Base-by-base conservation (phyloP, 2,113 vertebrate genomes). In the Actenoides lindsayi region DNA sequence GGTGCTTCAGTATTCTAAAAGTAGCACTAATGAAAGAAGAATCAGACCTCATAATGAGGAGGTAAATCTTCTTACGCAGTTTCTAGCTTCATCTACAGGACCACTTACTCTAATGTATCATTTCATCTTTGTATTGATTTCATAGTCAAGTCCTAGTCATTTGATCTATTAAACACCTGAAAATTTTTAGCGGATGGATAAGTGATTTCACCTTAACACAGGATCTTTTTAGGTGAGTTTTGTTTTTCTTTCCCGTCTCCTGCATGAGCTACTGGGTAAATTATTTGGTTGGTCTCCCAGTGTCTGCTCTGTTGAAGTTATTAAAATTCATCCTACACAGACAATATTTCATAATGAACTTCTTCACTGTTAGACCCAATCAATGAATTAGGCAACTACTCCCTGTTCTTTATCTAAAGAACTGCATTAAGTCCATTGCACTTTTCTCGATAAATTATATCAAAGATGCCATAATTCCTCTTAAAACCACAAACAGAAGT, bases 111-210 rank as follows among this genome's bases (percentile, higher is more conserved):
- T 80, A 89, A 96, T 60, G 71, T 56, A 86, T 88, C 64, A 90
- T 94, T 93, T 95, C 64, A 93, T 96, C 82, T 89, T 44, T 14
- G 12, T 44, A 90, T 93, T 91, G 94, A 97, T 97, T 96, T 68
- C 82, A n/a, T 30, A 59, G 1, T 41, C 65, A 60, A 60, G 35
- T 79, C 79, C 57, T 70, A 62, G 82, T 60, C 64, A 90, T 84
- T 75, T 88, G 65, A 96, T 94, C 90, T 92, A 87, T 87, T 96
- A 90, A 94, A 88, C 82, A 93, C 94, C 69, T 81, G 73, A 91
- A 87, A 46, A 30, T 37, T 93, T 67, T 68, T 60, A 64, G 50
- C 64, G 31, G 8, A 67, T 53, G 30, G 27, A 65, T 77, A 77
- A 90, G 21, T 56, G 51, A 67, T 83, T 75, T 53, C 13, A 7